A percentile compares a stretch with the other conserved stretches of the same genome.
phyloP scores from a whole-genome alignment of 2,113 vertebrate species.

The Cranoglanis bouderius region DNA sequence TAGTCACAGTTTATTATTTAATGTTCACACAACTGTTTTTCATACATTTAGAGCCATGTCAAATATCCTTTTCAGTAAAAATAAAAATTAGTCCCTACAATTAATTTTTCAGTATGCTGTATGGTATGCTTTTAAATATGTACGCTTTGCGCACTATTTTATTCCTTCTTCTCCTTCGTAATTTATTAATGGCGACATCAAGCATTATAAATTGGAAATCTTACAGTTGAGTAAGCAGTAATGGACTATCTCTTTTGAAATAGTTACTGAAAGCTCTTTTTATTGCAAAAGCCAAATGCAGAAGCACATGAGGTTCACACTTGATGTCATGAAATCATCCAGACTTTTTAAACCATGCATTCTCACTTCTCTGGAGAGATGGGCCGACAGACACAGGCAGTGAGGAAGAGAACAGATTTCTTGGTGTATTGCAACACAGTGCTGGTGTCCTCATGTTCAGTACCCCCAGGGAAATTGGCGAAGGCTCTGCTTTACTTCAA shows the following conservation, averaged over 20 bases:
- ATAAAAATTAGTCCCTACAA: neutral
- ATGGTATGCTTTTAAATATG: neutral
- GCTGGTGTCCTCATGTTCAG: conserved; percentile 33
- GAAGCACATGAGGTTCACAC: neutral
- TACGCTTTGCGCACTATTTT: neutral
- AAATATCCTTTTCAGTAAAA: neutral
- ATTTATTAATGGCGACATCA: neutral
- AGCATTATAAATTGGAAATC: neutral
- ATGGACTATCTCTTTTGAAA: conserved; percentile 46
- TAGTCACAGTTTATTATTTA: neutral
- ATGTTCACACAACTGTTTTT: neutral
- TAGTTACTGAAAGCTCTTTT: conserved; percentile 30
- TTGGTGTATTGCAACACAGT: conserved; percentile 40
- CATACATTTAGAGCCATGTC: neutral
- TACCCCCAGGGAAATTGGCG: neutral
- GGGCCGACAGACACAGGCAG: neutral
- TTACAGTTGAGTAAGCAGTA: conserved; percentile 47
- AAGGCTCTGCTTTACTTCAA: conserved; percentile 15
- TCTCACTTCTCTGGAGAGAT: conserved; percentile 4
- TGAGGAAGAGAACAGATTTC: conserved; percentile 25
- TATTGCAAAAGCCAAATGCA: conserved; percentile 19
- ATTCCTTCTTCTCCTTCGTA: neutral
- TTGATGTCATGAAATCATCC: conserved; percentile 26
- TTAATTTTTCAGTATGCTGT: neutral
- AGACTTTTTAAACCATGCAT: conserved; percentile 19